phyloP scores from a whole-genome alignment of 1,140 invertebrate genomes.

The Araneus ventricosus region DNA sequence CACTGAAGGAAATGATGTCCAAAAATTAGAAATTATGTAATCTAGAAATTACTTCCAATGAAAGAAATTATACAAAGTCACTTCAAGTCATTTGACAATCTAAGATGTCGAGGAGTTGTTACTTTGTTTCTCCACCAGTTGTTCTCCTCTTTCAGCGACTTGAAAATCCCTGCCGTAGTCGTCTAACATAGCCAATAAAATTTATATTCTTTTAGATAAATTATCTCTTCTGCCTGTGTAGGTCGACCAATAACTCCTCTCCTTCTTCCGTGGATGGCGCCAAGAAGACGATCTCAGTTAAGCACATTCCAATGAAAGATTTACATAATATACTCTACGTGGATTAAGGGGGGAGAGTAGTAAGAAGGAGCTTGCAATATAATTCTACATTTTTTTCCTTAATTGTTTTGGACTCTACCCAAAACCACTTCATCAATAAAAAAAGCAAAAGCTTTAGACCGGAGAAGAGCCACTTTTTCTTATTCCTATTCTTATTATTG shows the following conservation, averaged over 20 bases:
- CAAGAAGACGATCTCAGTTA: constrained; percentile 37
- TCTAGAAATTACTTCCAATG: too few species aligned
- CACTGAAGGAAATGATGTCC: too few species aligned
- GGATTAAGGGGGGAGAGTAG: neutral
- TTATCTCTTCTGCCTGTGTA: constrained; percentile 24
- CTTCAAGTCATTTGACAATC: neutral
- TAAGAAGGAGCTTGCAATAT: neutral
- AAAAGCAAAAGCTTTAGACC: neutral
- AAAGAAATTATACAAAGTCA: neutral
- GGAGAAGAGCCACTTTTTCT: neutral
- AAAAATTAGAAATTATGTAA: too few species aligned
- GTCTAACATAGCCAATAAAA: constrained; percentile 10
- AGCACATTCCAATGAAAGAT: constrained; percentile 40
- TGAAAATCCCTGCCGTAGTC: constrained; percentile 3
- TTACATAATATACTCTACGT: constrained; percentile 17
- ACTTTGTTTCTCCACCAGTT: neutral
- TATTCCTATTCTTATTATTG: neutral
- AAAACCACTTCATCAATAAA: constrained; percentile 37
- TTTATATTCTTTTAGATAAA: constrained; percentile 35
- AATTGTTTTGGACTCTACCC: constrained; percentile 27
- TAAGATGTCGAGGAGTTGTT: constrained; percentile 3
- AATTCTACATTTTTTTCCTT: neutral
- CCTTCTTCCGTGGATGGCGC: neutral
- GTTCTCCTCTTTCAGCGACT: neutral
- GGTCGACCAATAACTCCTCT: constrained; percentile 23